Evolutionary conservation across 2,113 vertebrate genomes (phyloP).

Genomic region (Rostratula benghalensis): DNA sequence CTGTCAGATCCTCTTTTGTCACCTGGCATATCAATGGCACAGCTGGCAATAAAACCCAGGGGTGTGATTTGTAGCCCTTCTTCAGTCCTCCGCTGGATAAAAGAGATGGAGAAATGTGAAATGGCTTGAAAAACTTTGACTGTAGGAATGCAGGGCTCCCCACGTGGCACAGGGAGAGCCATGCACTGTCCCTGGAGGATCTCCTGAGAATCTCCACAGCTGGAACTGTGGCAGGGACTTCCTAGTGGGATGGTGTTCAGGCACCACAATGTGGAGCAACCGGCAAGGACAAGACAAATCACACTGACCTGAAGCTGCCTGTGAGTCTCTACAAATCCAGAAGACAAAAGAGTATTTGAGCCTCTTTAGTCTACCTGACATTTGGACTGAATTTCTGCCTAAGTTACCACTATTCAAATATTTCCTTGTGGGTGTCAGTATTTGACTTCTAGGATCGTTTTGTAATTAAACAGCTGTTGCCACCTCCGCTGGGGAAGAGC

Average conservation of each 20-base stretch:
- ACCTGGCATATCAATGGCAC: neutral
- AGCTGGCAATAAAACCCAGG: neutral
- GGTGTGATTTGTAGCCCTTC: neutral
- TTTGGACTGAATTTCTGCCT: neutral
- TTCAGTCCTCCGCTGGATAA: neutral
- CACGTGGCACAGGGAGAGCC: neutral
- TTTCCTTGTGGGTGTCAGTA: neutral
- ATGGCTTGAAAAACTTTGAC: neutral
- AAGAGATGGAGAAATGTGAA: neutral
- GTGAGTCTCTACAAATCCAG: neutral
- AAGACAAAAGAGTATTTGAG: neutral
- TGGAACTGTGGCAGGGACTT: neutral
- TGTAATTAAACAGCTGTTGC: neutral
- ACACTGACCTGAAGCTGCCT: neutral
- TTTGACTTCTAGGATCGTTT: neutral
- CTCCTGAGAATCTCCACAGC: neutral
- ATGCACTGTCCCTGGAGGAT: neutral
- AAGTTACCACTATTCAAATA: neutral
- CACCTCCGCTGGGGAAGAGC: neutral
- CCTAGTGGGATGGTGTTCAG: neutral
- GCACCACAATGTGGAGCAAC: neutral
- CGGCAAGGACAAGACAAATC: neutral
- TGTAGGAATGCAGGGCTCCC: neutral
- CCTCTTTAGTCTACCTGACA: no score
- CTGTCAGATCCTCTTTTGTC: neutral